Evolutionary conservation across 92 coral and sea anemone genomes (phyloP).

Genomic region (Pocillopora grandis): DNA sequence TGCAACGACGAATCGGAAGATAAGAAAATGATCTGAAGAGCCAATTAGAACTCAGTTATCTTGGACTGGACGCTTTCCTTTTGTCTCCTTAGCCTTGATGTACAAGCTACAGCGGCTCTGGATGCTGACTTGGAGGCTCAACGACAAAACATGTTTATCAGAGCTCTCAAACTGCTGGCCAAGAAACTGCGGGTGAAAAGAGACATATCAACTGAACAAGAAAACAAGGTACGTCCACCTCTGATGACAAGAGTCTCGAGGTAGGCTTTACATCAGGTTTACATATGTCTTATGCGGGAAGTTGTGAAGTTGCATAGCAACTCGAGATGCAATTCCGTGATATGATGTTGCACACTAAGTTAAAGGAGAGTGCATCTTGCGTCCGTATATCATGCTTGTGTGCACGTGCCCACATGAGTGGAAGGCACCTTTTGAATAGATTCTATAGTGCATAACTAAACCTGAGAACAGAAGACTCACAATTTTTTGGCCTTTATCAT

Average conservation of each 20-base stretch:
- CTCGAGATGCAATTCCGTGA: no score
- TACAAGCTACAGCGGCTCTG: conserved; percentile 78
- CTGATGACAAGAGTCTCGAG: no score
- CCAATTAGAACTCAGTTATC: background rate
- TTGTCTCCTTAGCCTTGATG: conserved; percentile 66
- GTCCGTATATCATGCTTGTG: background rate
- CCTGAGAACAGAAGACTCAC: background rate
- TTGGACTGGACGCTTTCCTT: background rate
- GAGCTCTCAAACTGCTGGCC: conserved; percentile 69
- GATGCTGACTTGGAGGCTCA: conserved; percentile 77
- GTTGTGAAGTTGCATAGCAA: no score
- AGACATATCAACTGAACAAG: conserved; percentile 82
- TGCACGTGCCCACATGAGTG: background rate
- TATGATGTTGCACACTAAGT: background rate
- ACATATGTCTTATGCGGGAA: no score
- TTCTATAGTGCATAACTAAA: no score
- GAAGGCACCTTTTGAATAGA: no score
- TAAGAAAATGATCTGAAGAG: background rate
- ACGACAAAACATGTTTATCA: conserved; percentile 81
- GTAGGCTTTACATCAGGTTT: no score
- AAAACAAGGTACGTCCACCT: conserved; percentile 58
- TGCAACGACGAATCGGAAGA: no score
- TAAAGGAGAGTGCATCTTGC: background rate
- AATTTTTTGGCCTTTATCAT: background rate
- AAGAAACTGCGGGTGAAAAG: conserved; percentile 82